Evolutionary conservation across 92 coral and sea anemone species (phyloP).

Genomic region (Plumapathes pennacea): DNA sequence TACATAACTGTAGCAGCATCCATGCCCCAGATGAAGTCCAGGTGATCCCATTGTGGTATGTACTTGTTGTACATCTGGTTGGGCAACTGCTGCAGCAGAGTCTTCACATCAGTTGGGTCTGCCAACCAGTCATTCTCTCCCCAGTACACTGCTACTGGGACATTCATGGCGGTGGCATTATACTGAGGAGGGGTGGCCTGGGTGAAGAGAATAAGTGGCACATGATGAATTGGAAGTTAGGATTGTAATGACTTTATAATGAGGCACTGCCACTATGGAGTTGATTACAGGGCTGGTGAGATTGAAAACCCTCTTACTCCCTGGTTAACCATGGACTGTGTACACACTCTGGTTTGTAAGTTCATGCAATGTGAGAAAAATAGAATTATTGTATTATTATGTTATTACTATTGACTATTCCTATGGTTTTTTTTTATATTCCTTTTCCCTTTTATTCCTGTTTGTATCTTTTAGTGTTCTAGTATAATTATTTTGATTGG

Average conservation of each 20-base stretch:
- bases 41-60: constrained; percentile 62
- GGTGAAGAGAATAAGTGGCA: not conserved
- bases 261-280: not conserved
- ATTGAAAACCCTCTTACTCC: too few species aligned
- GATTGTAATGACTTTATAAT: not conserved
- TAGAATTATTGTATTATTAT: too few species aligned
- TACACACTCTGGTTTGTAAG: too few species aligned
- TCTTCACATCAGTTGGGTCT: constrained; percentile 60
- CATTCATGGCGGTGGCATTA: constrained; percentile 38
- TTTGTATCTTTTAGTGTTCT: too few species aligned
- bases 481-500: too few species aligned
- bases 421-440: too few species aligned
- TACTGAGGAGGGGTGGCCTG: constrained; percentile 68
- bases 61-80: constrained; percentile 22
- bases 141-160: constrained; percentile 63
- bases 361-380: too few species aligned
- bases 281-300: not conserved
- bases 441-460: too few species aligned
- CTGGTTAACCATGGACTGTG: too few species aligned
- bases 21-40: constrained; percentile 78
- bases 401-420: too few species aligned
- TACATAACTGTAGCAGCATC: constrained; percentile 65
- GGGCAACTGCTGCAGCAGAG: constrained; percentile 36
- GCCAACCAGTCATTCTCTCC: constrained; percentile 73
- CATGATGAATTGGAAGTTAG: not conserved